Conservation (phyloP, 2,113 vertebrate species). For the Coturnix japonica region DNA sequence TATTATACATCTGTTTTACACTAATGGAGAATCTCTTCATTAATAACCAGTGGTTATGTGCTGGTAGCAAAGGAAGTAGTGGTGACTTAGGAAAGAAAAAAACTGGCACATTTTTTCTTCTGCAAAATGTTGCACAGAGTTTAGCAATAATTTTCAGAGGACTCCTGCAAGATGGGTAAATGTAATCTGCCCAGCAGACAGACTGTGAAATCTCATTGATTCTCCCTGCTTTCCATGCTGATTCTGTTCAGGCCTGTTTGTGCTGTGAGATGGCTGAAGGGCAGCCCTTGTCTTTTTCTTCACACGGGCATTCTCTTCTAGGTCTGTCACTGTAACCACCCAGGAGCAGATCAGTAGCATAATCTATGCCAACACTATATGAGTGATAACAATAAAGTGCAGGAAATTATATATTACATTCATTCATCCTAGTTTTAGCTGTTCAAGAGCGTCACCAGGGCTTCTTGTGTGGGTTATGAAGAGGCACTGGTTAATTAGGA, state of each 20-base stretch:
- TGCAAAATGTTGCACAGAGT: neutral
- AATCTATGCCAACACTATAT: neutral
- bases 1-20: constrained; percentile 66
- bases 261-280: neutral
- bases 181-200: neutral
- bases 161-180: neutral
- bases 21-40: constrained; percentile 41
- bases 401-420: neutral
- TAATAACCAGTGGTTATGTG: neutral
- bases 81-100: neutral
- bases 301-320: neutral
- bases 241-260: neutral
- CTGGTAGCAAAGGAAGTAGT: neutral
- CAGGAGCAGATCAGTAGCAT: neutral
- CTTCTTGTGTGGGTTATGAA: neutral
- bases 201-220: neutral
- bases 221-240: neutral
- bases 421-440: neutral
- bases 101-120: neutral
- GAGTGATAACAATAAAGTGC: neutral
- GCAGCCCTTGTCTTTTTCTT: neutral
- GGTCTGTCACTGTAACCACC: neutral
- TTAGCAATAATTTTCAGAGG: neutral
- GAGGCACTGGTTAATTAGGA: neutral
- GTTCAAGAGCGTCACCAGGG: accelerated